A percentile compares a stretch with the other conserved stretches of the same genome.
Conservation (phyloP, 2,113 vertebrate species). For the Spea bombifrons region DNA sequence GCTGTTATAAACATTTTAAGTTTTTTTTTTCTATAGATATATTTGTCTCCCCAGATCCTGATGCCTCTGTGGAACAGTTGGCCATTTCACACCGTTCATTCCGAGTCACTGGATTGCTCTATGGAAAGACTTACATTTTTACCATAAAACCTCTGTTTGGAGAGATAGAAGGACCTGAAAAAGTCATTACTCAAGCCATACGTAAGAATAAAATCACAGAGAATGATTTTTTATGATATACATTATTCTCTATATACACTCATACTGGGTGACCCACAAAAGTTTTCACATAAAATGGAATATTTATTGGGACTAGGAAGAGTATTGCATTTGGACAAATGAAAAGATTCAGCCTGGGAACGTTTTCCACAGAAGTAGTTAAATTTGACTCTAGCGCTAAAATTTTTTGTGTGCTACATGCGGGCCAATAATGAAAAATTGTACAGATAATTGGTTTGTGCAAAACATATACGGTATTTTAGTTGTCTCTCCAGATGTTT, state of each 20-base stretch:
- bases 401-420: neutral
- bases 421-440: no score
- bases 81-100: constrained; percentile 60
- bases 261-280: no score
- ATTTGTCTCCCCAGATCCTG: constrained; percentile 63
- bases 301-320: no score
- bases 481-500: neutral
- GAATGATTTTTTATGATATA: no score
- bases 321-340: no score
- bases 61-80: constrained; percentile 65
- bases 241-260: no score
- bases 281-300: no score
- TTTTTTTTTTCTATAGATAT: neutral
- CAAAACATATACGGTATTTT: no score
- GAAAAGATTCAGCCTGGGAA: no score
- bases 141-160: constrained; percentile 76
- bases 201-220: constrained; percentile 56
- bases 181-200: constrained; percentile 65
- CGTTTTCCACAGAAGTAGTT: neutral
- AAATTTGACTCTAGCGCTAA: neutral
- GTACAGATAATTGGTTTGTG: neutral
- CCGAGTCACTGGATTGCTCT: constrained; percentile 64
- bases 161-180: constrained; percentile 67
- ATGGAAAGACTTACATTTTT: constrained; percentile 73
- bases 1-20: neutral